These are phyloP conservation scores for Cyclargus thomasi DNA, from an alignment of 1,140 invertebrate genomes.

Conservation along the genomic window DNA sequence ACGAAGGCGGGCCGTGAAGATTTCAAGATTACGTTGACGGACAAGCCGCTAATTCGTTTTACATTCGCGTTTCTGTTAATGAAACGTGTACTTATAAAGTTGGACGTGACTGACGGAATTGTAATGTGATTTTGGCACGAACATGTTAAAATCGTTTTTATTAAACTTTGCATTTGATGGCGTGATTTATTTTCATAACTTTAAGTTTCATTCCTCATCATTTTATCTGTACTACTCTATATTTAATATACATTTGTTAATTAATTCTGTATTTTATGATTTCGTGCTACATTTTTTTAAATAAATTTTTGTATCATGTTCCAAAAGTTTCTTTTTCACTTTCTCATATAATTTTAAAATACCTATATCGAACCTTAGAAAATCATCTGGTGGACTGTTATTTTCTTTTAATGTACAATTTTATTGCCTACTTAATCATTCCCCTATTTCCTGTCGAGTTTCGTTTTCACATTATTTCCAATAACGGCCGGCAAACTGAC, in stretches of 20 bases:
- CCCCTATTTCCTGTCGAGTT: neutral
- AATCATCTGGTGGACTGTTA: neutral
- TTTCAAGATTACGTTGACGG: neutral
- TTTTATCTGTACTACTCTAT: neutral
- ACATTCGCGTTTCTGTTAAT: constrained; percentile 1
- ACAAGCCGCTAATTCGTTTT: neutral
- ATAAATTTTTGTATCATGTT: no score
- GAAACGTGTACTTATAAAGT: neutral
- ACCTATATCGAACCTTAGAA: neutral
- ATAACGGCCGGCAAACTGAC: neutral
- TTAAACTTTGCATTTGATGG: neutral
- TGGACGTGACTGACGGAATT: neutral
- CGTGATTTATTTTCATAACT: neutral
- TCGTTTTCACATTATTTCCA: constrained; percentile 1
- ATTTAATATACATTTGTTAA: no score
- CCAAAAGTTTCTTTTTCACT: neutral
- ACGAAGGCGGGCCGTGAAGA: neutral
- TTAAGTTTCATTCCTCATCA: neutral
- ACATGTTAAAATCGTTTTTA: neutral
- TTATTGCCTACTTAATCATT: constrained; percentile 1
- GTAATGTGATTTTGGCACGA: constrained; percentile 2
- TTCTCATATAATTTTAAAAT: neutral
- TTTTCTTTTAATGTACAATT: neutral
- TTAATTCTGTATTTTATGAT: no score
- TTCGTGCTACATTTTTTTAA: no score